Base-by-base conservation (phyloP, 2,113 vertebrate genomes). In the Gadus chalcogrammus region DNA sequence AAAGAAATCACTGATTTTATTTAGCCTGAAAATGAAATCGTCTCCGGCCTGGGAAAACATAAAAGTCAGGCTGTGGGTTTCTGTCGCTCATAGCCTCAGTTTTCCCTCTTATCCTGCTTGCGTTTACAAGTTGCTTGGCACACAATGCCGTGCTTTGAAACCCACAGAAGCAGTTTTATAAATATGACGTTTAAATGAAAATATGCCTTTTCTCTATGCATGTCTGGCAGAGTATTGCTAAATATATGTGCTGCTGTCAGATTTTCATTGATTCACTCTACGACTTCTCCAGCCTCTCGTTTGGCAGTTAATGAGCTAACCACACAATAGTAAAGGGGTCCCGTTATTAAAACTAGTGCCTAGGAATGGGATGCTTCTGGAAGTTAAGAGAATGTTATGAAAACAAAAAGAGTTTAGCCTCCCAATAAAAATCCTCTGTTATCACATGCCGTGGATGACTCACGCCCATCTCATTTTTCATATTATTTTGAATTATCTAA, bases 331-430 rank as follows among this genome's bases (percentile, higher is more conserved):
- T 69, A 67, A 69, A 61, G 55, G 61, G 52, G 48, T 52, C 38
- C n/a, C 27, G 61, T 68, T n/a, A 67, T 15, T 80, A 74, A 63
- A 76, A 61, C 59, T 42, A 35, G 61, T 77, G 68, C 52, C 9
- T 5, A 61, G 69, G 64, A 78, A 79, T 18, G 59, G 52, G 65
- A 76, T 48, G 42, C 42, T 13, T 48, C 42, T 65, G 24, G 28
- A 81, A 79, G 61, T 38, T 61, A 65, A 52, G 7, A 27, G 70
- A 79, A 73, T 72, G 69, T 74, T 81, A 72, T 79, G 75, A 73
- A 79, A 4, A 20, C 0, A 6, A 56, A 56, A 73, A 70, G 12
- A 53, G 58, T 17, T 61, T 48, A 71, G 48, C 15, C 1, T 64
- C 71, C 61, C 68, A 3, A 35, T 2, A 70, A 78, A 74, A 72